Base-by-base conservation (phyloP, 2,888 invertebrate species). In the Parnassius smintheus region DNA sequence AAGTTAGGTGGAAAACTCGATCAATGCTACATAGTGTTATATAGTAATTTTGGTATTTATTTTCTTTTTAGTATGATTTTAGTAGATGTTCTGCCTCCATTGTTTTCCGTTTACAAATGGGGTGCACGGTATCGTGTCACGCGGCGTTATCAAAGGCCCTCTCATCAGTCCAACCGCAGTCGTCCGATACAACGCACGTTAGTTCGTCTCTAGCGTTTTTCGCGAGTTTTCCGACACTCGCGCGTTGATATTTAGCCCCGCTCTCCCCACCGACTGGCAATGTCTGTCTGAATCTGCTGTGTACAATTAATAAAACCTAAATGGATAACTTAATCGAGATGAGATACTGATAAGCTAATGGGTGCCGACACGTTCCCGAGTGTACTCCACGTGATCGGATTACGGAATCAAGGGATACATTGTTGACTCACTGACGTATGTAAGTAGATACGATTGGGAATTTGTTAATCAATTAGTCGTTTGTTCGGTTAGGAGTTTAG, bases 31-130 rank as follows among this genome's bases (percentile, higher is more conserved):
- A 35, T 9, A 44, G 51, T 7, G 18, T 25, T 25, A 11, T 59
- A 45, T 35, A 35, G 7, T 35, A 35, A 35, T 35, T 35, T 53
- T 41, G 12, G 59, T 25, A n/a, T 35, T 35, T 25, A 53, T 59
- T 54, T 54, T 54, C 48, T 41, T 53, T 18, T 35, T 35, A 35
- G 53, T 22, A 57, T 35, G 52, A 46, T 66, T 55, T 54, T 48
- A 45, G 56, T 66, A 35, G 51, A 64, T 60, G 75, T 75, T 76
- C 75, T 74, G 76, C 88, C 86, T 84, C 79, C 83, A 88, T 85
- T 88, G 85, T 89, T 88, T 88, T 85, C 78, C 83, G 86, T 87
- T 87, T 86, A 78, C 83, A 81, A 73, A 75, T 64, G 66, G 67
- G 66, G 69, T 61, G 74, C 70, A 72, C 75, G 71, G 78, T 80